phyloP scores from a whole-genome alignment of 2,888 invertebrate species.

The Epistrophe grossulariae region DNA sequence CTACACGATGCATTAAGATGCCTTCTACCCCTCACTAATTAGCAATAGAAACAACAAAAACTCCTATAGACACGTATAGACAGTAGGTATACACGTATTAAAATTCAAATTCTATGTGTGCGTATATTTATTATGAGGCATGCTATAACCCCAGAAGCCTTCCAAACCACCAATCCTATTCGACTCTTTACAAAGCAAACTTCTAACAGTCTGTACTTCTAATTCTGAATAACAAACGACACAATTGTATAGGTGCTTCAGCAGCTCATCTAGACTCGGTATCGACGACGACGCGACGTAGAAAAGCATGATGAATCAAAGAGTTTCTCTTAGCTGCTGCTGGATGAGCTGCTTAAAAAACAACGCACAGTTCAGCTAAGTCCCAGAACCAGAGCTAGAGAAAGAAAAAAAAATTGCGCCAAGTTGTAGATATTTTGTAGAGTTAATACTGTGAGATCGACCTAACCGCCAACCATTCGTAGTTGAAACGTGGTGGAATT shows the following conservation, averaged over 20 bases:
- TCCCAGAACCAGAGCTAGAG: background rate
- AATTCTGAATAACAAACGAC: constrained; percentile 59
- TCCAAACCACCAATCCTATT: constrained; percentile 14
- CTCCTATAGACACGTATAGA: constrained; percentile 24
- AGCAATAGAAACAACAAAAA: constrained; percentile 30
- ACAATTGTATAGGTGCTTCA: constrained; percentile 41
- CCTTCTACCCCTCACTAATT: constrained; percentile 16
- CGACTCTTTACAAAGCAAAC: constrained; percentile 37
- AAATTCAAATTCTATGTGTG: constrained; percentile 29
- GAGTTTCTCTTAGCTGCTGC: constrained; percentile 59
- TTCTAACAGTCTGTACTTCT: constrained; percentile 43
- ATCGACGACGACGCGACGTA: background rate
- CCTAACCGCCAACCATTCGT: constrained; percentile 61
- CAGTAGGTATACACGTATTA: background rate
- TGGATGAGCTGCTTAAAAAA: constrained; percentile 35
- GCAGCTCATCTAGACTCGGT: constrained; percentile 31
- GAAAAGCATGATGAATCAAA: constrained; percentile 42
- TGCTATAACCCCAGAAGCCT: constrained; percentile 11
- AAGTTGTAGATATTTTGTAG: constrained; percentile 58
- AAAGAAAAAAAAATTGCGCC: constrained; percentile 40
- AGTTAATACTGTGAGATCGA: constrained; percentile 58
- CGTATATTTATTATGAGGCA: constrained; percentile 13
- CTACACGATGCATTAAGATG: constrained; percentile 29
- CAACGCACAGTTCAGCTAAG: constrained; percentile 46
- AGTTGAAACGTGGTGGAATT: constrained; percentile 75